Base-by-base conservation (phyloP, 2,797 vertebrate species). In the Parambassis ranga region DNA sequence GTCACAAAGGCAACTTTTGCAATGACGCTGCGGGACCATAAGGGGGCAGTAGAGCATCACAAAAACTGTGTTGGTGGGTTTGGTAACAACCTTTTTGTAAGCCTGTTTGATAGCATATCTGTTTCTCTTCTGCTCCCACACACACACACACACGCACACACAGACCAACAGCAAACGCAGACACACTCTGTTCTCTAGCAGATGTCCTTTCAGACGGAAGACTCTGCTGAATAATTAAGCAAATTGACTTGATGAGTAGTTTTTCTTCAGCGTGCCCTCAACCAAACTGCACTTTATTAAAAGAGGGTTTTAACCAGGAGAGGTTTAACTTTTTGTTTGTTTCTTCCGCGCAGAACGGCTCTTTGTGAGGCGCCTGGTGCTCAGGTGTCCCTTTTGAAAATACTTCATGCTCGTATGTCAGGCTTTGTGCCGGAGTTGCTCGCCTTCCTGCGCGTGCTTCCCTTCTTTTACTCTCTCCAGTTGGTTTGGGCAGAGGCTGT, bases 31-130 rank as follows among this genome's bases (percentile, higher is more conserved):
- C 3, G 0, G 2, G 27, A 44, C 58, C 79, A 81, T 38, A 55
- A 26, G 88, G 77, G 82, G 88, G 82, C 90, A 90, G 85, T 89
- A 84, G 48, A 76, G 49, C 20, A 30, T 38, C 77, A 68, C 61
- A 20, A 1, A 65, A 66, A 26, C 9, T 6, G n/a, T 2, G 4
- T 3, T n/a, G 32, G 5, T 11, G 0, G 31, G 37, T 66, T 74
- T 44, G 27, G 28, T 37, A 65, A 59, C 39, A 46, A 48, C 51
- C 65, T 66, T 72, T n/a, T 60, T 37, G 23, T 70, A 67, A 66
- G 59, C 30, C 42, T 3, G 9, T 77, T 78, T 71, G 59, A 72
- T 77, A 75, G 79, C 49, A 16, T 51, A 38, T 69, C 50, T 59
- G 38, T 59, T 67, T 65, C 65, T 63, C 36, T 43, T 68, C n/a